phyloP scores from a whole-genome alignment of 92 coral and sea anemone species.

The Ricordea florida region DNA sequence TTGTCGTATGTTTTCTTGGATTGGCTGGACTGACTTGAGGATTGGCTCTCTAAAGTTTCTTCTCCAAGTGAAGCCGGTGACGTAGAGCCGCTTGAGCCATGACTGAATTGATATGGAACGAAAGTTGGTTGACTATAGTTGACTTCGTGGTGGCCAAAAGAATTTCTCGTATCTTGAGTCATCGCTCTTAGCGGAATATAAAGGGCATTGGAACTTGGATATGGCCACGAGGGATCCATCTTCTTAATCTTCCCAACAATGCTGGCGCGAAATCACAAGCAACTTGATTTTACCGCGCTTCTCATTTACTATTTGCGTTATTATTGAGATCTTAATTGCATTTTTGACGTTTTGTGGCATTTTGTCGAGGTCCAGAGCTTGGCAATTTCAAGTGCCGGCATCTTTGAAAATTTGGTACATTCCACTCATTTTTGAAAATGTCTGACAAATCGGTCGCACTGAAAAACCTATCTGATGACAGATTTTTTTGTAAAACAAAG shows the following conservation, averaged over 20 bases:
- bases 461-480: no score
- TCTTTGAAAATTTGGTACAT: no score
- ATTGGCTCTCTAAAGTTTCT: not conserved
- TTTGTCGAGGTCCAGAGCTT: no score
- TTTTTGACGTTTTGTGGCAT: no score
- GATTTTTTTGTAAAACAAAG: no score
- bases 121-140: not conserved
- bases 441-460: no score
- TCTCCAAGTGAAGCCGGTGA: not conserved
- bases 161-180: not conserved
- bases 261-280: conserved; percentile 19
- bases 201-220: not conserved
- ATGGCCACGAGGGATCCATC: conserved; percentile 45
- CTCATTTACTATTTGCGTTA: no score
- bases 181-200: not conserved
- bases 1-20: conserved; percentile 25
- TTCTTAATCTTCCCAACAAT: not conserved
- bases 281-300: no score
- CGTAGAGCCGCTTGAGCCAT: not conserved
- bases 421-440: no score
- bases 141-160: not conserved
- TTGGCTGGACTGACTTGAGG: not conserved
- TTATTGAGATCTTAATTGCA: no score
- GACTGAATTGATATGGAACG: conserved; percentile 4
- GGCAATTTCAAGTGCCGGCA: no score